Evolutionary conservation across 1,140 invertebrate genomes (phyloP).

Genomic region (Sipha flava): DNA sequence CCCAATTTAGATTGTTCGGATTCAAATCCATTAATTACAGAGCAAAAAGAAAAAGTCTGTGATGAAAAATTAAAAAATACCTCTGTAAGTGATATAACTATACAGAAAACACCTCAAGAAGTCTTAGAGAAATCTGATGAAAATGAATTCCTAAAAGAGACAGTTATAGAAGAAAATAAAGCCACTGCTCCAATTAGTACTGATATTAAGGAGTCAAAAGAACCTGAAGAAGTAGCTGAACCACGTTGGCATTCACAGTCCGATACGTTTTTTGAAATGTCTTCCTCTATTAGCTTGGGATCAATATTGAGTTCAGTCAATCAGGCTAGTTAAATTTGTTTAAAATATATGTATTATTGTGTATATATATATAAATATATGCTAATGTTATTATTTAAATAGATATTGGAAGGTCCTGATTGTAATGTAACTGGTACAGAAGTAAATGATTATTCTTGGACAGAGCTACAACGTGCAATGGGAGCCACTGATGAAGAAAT

Average conservation of each 20-base stretch:
- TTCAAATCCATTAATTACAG: background rate
- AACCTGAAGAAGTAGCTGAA: conserved; percentile 21
- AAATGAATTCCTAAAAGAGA: background rate
- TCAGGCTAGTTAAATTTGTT: conserved; percentile 34
- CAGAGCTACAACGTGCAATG: conserved; percentile 41
- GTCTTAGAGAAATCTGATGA: background rate
- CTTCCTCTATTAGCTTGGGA: conserved; percentile 35
- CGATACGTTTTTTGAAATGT: conserved; percentile 1
- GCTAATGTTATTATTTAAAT: background rate
- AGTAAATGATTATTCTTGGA: conserved; percentile 36
- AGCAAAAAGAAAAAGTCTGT: background rate
- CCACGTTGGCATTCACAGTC: conserved; percentile 17
- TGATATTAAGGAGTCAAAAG: background rate
- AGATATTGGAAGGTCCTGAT: conserved; percentile 28
- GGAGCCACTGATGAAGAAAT: conserved; percentile 42
- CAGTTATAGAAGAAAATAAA: background rate
- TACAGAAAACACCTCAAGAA: background rate
- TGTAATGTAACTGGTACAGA: background rate
- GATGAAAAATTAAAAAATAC: background rate
- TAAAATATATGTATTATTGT: background rate
- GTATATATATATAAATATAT: background rate
- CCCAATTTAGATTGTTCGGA: background rate
- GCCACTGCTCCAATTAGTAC: conserved; percentile 2
- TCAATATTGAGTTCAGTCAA: conserved; percentile 39
- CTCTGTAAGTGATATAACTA: background rate